These are phyloP conservation scores for Avahi laniger DNA, from an alignment of 2,797 vertebrate species.

Conservation along the genomic window DNA sequence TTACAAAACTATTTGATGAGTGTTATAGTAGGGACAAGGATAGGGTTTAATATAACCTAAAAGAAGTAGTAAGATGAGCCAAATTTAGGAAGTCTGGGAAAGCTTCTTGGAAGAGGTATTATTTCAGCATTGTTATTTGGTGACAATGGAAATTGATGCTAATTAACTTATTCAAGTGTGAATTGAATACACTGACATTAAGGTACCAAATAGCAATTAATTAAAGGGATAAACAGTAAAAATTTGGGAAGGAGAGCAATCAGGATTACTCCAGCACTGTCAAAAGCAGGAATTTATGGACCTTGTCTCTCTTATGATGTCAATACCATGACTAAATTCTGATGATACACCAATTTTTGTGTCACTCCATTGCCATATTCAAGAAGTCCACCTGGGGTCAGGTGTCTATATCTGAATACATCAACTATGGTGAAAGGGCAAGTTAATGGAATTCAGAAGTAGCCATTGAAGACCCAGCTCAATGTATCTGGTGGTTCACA, in stretches of 20 bases:
- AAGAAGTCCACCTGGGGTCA: rapidly evolving
- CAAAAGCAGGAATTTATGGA: neutral
- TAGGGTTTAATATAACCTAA: neutral
- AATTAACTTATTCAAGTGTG: neutral
- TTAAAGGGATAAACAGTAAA: neutral
- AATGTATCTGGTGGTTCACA: neutral
- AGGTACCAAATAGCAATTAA: neutral
- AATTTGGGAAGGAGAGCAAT: neutral
- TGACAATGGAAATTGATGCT: neutral
- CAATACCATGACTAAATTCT: neutral
- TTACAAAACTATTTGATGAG: neutral
- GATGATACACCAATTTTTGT: neutral
- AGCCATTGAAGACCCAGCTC: neutral
- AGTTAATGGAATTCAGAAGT: neutral
- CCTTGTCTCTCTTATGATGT: neutral
- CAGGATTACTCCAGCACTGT: neutral
- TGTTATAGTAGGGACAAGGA: neutral
- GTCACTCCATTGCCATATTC: neutral
- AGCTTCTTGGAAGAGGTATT: neutral
- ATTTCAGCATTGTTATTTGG: neutral
- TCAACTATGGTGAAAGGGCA: neutral
- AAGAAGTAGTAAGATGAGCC: neutral
- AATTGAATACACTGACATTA: neutral
- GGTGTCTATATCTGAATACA: neutral
- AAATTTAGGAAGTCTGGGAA: neutral